phyloP scores from a whole-genome alignment of 1,140 invertebrate genomes.

The Drosophila punjabiensis region DNA sequence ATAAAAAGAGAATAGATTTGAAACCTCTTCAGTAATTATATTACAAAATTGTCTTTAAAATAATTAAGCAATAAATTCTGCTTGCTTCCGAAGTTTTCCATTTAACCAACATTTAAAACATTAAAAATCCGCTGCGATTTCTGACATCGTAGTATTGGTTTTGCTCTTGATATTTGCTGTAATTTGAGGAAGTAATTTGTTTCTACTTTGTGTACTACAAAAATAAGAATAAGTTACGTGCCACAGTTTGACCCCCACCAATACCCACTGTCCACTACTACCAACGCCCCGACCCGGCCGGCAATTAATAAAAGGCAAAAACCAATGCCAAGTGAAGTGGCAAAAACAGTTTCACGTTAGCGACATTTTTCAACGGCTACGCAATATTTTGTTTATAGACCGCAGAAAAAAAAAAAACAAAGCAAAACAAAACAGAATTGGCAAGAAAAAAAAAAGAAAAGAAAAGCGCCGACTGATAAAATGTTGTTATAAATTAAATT shows the following conservation, averaged over 20 bases:
- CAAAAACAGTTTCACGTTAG: conserved; percentile 37
- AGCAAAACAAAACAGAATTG: conserved; percentile 5
- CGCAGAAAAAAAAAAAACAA: conserved; percentile 31
- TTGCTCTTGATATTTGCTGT: not conserved
- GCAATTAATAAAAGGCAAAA: conserved; percentile 41
- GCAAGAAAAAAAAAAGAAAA: conserved; percentile 17
- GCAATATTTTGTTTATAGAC: conserved; percentile 72
- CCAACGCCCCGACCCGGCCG: conserved; percentile 6
- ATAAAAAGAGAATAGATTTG: too few species aligned
- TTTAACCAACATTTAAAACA: too few species aligned
- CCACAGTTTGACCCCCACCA: not conserved
- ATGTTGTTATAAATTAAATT: conserved; percentile 34
- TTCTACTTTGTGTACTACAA: not conserved
- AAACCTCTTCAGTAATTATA: too few species aligned
- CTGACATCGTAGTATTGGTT: too few species aligned
- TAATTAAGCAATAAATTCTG: too few species aligned
- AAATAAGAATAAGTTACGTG: not conserved
- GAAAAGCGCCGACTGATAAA: conserved; percentile 58
- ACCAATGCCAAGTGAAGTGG: conserved; percentile 37
- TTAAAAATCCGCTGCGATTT: too few species aligned
- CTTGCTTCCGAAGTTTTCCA: too few species aligned
- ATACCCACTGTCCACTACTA: conserved; percentile 11
- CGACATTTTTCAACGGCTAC: conserved; percentile 68
- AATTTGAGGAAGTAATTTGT: not conserved
- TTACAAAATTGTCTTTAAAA: too few species aligned